Conservation (phyloP, 2,888 invertebrate species). For the Cryptocephalus moraei region DNA sequence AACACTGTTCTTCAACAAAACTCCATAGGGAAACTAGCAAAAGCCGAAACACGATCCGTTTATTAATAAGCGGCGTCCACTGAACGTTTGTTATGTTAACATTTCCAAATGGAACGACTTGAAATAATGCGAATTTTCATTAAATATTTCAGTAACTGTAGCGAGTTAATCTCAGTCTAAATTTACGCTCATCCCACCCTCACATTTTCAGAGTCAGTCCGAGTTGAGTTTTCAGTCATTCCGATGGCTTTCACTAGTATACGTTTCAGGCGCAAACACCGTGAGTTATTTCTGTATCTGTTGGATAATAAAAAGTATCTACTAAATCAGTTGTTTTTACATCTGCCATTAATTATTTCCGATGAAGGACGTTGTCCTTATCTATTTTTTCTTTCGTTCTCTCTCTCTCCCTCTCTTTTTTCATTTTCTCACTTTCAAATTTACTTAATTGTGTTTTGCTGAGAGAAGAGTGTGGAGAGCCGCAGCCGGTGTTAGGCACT, state of each 20-base stretch:
- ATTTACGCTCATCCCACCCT: slow-evolving; percentile 38
- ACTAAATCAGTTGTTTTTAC: slow-evolving; percentile 18
- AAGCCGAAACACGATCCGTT: slow-evolving; percentile 8
- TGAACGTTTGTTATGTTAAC: slow-evolving; percentile 19
- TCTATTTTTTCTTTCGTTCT: slow-evolving; percentile 6
- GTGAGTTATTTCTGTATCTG: neutral
- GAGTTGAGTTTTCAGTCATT: slow-evolving; percentile 14
- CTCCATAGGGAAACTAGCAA: no score
- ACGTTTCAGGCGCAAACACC: neutral
- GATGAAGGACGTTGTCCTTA: slow-evolving; percentile 12
- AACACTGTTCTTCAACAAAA: no score
- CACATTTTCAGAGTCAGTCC: slow-evolving; percentile 26
- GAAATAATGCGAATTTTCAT: slow-evolving; percentile 34
- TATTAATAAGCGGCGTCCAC: slow-evolving; percentile 8
- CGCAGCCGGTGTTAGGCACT: no score
- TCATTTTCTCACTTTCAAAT: no score
- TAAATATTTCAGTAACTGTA: slow-evolving; percentile 33
- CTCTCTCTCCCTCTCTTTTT: slow-evolving; percentile 1
- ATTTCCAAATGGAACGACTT: slow-evolving; percentile 26
- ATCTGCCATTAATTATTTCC: slow-evolving; percentile 15
- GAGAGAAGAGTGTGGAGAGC: no score
- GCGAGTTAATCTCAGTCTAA: slow-evolving; percentile 35
- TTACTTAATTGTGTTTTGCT: no score
- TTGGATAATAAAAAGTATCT: slow-evolving; percentile 8
- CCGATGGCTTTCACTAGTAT: neutral